A percentile compares a stretch with the other conserved stretches of the same genome.
phyloP scores from a whole-genome alignment of 2,113 vertebrate genomes.

The Oostethus manadensis region DNA sequence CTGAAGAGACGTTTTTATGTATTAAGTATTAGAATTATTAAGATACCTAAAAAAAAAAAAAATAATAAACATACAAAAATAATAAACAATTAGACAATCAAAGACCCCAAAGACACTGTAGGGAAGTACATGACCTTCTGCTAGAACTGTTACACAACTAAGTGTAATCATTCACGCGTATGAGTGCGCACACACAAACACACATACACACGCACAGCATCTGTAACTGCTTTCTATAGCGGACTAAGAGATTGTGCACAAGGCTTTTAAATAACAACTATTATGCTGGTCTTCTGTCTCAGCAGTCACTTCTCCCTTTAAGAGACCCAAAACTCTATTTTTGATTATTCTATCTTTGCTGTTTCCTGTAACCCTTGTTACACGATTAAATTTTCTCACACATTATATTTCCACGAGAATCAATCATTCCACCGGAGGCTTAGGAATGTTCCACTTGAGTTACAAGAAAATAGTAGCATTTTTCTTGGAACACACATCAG shows the following conservation, averaged over 20 bases:
- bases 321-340: slow-evolving; percentile 9
- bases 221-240: slow-evolving; percentile 32
- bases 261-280: slow-evolving; percentile 39
- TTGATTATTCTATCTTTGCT: slow-evolving; percentile 3
- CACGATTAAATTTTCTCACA: slow-evolving; percentile 32
- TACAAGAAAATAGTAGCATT: too few relatives aligned
- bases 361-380: background rate
- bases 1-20: too few relatives aligned
- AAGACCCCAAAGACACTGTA: background rate
- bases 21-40: too few relatives aligned
- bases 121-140: too few relatives aligned
- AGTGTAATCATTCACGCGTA: background rate
- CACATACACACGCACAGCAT: too few relatives aligned
- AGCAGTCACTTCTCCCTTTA: background rate
- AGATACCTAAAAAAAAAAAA: too few relatives aligned
- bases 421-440: background rate
- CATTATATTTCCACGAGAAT: slow-evolving; percentile 31
- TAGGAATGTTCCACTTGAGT: slow-evolving; percentile 24
- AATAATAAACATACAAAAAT: too few relatives aligned
- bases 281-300: slow-evolving; percentile 12
- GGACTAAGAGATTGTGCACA: slow-evolving; percentile 27
- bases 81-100: background rate
- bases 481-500: too few relatives aligned
- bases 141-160: slow-evolving; percentile 37
- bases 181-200: too few relatives aligned